phyloP scores from a whole-genome alignment of 1,140 invertebrate species.

The Metopolophium dirhodum region DNA sequence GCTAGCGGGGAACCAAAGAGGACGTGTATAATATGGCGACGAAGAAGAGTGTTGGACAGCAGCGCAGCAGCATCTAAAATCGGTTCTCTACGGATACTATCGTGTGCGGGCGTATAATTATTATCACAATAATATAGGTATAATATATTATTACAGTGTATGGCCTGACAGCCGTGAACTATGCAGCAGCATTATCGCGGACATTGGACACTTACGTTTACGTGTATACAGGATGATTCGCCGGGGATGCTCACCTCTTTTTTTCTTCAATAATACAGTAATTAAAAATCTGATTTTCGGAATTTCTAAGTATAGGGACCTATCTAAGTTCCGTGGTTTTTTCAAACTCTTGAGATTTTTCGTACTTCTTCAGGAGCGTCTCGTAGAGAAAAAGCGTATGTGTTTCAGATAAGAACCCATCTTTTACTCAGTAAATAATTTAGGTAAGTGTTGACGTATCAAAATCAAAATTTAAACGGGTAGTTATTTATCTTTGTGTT shows the following conservation, averaged over 20 bases:
- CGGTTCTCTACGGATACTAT: constrained; percentile 19
- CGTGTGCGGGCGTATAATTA: neutral
- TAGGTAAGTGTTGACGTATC: too few relatives aligned
- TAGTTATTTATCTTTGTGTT: too few relatives aligned
- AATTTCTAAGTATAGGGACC: too few relatives aligned
- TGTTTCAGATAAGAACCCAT: too few relatives aligned
- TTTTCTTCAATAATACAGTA: neutral
- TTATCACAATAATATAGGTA: neutral
- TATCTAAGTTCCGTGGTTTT: too few relatives aligned
- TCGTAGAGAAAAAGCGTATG: too few relatives aligned
- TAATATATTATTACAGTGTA: neutral
- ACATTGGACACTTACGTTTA: neutral
- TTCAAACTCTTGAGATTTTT: too few relatives aligned
- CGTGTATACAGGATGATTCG: neutral
- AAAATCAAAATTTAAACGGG: too few relatives aligned
- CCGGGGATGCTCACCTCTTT: neutral
- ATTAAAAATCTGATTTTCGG: neutral
- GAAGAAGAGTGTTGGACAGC: neutral
- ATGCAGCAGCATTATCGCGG: neutral
- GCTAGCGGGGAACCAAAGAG: neutral
- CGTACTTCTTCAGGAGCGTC: too few relatives aligned
- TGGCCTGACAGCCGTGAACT: neutral
- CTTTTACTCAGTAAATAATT: too few relatives aligned
- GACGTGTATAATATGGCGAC: too few relatives aligned
- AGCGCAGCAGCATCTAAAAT: constrained; percentile 13